Evolutionary conservation across 23 tunicate species (phyloP), one percentile per base, ranked within the genome.

Genomic region (Ascidia mentula): DNA sequence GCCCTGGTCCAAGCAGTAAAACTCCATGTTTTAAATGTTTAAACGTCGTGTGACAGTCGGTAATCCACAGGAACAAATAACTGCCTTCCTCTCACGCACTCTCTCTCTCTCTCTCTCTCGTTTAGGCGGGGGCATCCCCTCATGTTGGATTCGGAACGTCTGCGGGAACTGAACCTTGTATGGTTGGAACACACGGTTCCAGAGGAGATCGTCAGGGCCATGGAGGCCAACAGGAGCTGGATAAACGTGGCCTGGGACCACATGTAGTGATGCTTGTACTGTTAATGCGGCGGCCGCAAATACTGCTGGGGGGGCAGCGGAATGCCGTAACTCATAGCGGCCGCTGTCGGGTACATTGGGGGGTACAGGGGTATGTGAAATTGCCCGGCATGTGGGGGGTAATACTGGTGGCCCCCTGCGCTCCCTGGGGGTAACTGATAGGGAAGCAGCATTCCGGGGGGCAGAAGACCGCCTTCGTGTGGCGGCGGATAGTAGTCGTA

Each of bases 91-190:
- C n/a, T n/a, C n/a, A n/a, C n/a, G n/a, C n/a, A n/a, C n/a, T n/a
- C n/a, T n/a, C n/a, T n/a, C n/a, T n/a, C n/a, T n/a, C n/a, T 53
- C 12, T 6, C 65, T 9, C 13, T 9, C 65, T 53, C 13, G n/a
- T 38, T 20, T 46, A 89, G 94, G 69, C 79, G 94, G 24, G 94
- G 94, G 18, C 83, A 89, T 18, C 94, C 94, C 26, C 42, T 89
- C 69, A 80, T 18, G 26, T 39, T 89, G 74, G 88, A 89, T 60
- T 60, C 22, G 31, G 72, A 28, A 20, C 86, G 92, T 32, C 28
- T 81, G 40, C 42, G 45, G n/a, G 92, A 87, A 30, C 77, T 87
- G 3, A 81, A 87, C 33, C 82, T 87, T 13, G 24, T 87, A 26
- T 87, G 92, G 92, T 69, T 87, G 71, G 76, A 69, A 22, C 92